phyloP scores from a whole-genome alignment of 2,797 vertebrate species.

The Prionace glauca region DNA sequence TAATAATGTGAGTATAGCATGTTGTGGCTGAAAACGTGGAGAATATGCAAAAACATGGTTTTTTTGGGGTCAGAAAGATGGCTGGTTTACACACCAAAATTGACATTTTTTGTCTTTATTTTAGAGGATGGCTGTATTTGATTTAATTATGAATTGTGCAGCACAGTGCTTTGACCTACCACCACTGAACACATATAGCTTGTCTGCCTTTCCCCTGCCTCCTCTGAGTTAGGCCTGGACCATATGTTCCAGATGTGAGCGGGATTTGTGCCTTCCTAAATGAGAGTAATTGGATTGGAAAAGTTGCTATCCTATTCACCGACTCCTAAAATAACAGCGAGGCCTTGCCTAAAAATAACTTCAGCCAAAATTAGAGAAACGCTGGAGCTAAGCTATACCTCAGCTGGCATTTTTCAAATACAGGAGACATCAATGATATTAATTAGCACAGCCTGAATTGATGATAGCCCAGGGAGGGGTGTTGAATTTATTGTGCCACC shows the following conservation, averaged over 20 bases:
- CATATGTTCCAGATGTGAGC: not conserved
- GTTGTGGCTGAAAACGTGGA: too few relatives aligned
- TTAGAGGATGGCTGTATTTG: not conserved
- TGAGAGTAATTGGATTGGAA: not conserved
- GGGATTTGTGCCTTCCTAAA: not conserved
- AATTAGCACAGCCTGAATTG: not conserved
- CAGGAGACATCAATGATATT: constrained; percentile 10
- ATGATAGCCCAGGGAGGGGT: not conserved
- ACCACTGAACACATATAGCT: not conserved
- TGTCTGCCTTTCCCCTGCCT: not conserved
- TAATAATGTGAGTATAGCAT: too few relatives aligned
- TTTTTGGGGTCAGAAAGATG: too few relatives aligned
- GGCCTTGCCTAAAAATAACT: not conserved
- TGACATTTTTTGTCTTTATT: not conserved
- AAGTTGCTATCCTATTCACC: not conserved
- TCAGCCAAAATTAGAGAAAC: not conserved
- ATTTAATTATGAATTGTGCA: not conserved
- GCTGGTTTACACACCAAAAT: not conserved
- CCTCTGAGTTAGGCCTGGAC: not conserved
- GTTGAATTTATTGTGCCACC: not conserved
- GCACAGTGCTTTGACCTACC: not conserved
- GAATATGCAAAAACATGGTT: too few relatives aligned
- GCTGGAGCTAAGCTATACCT: not conserved
- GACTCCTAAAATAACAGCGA: not conserved
- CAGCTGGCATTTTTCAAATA: not conserved